Evolutionary conservation across 2,888 invertebrate species (phyloP).

Genomic region (Sinotaia quadrata): DNA sequence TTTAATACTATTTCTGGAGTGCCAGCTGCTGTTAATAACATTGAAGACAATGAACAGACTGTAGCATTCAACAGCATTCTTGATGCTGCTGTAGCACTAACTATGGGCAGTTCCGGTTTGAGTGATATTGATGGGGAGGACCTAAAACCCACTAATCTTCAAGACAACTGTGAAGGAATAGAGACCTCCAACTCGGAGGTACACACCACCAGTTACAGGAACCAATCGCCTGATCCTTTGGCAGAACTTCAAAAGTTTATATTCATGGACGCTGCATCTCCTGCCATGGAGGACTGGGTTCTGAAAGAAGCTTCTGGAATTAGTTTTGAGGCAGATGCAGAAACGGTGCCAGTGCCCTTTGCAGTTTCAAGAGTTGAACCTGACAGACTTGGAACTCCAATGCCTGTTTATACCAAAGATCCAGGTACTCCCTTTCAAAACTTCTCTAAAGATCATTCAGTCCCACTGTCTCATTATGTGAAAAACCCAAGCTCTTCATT

Average conservation of each 20-base stretch:
- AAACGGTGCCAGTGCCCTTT: neutral
- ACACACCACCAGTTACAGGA: neutral
- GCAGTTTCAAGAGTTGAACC: conserved; percentile 3
- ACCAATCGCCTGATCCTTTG: conserved; percentile 12
- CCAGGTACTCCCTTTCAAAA: conserved; percentile 7
- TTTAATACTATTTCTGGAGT: no score
- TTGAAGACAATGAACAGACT: no score
- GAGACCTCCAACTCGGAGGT: neutral
- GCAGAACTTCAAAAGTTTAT: conserved; percentile 16
- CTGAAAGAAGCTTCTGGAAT: conserved; percentile 7
- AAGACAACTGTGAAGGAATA: no score
- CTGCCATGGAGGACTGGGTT: conserved; percentile 21
- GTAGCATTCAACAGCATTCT: neutral
- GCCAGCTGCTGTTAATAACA: neutral
- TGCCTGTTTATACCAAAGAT: conserved; percentile 7
- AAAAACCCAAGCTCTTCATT: conserved; percentile 5
- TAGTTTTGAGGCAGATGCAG: conserved; percentile 11
- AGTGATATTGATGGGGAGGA: no score
- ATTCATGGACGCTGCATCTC: conserved; percentile 3
- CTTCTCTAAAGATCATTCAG: neutral
- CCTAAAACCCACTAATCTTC: neutral
- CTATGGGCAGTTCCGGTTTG: neutral
- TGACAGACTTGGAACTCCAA: conserved; percentile 8
- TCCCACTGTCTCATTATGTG: conserved; percentile 2
- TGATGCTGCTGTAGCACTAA: neutral